A percentile compares a stretch with the other conserved stretches of the same genome.
These are phyloP conservation scores for Sicus ferrugineus DNA, from an alignment of 2,888 invertebrate species.

Conservation along the genomic window DNA sequence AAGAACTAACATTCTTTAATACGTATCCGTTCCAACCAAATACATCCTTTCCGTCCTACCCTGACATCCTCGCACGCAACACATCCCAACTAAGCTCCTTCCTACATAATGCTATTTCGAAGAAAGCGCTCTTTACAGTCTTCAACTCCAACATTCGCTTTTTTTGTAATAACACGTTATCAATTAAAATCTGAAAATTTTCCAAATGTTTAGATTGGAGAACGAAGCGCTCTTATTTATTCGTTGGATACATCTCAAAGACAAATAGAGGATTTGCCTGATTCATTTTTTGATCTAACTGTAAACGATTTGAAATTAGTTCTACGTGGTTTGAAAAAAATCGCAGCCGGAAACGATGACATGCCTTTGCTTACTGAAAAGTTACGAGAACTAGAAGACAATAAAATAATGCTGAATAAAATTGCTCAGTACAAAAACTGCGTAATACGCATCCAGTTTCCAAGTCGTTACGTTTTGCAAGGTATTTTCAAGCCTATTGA, in stretches of 20 bases:
- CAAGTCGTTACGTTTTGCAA: conserved; percentile 85
- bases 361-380: conserved; percentile 76
- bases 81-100: no score
- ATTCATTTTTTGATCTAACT: conserved; percentile 89
- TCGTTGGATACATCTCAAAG: conserved; percentile 71
- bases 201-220: conserved; percentile 70
- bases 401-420: conserved; percentile 68
- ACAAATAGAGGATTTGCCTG: conserved; percentile 76
- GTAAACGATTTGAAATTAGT: conserved; percentile 81
- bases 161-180: not conserved
- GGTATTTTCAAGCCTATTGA: conserved; percentile 83
- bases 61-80: no score
- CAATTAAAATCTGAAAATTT: not conserved
- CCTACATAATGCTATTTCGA: no score
- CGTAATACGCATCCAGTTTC: conserved; percentile 86
- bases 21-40: no score
- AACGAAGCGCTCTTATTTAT: conserved; percentile 79
- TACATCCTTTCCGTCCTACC: no score
- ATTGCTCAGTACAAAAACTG: conserved; percentile 77
- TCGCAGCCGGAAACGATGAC: conserved; percentile 72
- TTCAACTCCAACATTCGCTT: no score
- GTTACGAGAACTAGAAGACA: conserved; percentile 70
- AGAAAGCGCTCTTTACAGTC: no score
- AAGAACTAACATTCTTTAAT: no score
- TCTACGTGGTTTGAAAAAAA: conserved; percentile 76